A percentile compares a stretch with the other conserved stretches of the same genome.
These are phyloP conservation scores for Paramormyrops kingsleyae DNA, from an alignment of 2,113 vertebrate species.

Conservation along the genomic window DNA sequence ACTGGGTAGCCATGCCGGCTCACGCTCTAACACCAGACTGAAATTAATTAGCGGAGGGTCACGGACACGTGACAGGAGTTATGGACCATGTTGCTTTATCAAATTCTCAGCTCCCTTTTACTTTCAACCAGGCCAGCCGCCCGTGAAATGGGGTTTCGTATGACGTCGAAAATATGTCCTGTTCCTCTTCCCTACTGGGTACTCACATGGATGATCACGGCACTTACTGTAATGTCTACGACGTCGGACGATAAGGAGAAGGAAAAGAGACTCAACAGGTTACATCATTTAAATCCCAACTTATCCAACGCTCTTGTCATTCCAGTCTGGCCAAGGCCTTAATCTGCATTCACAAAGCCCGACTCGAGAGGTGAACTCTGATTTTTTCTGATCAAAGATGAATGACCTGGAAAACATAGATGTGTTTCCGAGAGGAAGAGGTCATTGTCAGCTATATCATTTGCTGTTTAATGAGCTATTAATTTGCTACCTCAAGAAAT, in stretches of 20 bases:
- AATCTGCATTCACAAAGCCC: not conserved
- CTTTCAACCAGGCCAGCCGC: slow-evolving; percentile 56
- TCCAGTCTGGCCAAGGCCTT: not conserved
- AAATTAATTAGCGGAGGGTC: slow-evolving; percentile 64
- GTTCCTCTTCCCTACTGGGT: slow-evolving; percentile 34
- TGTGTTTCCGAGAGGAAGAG: not conserved
- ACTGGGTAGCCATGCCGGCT: not conserved
- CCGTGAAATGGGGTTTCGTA: slow-evolving; percentile 62
- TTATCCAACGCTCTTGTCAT: slow-evolving; percentile 23
- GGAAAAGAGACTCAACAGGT: slow-evolving; percentile 39
- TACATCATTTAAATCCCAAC: slow-evolving; percentile 35
- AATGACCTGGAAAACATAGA: not conserved
- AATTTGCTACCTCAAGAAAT: not conserved
- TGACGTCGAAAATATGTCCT: slow-evolving; percentile 49
- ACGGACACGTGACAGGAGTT: slow-evolving; percentile 61
- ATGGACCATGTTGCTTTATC: slow-evolving; percentile 62
- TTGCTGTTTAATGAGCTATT: not conserved
- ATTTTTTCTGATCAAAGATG: not conserved
- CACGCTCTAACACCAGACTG: slow-evolving; percentile 5
- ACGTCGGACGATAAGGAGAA: slow-evolving; percentile 27
- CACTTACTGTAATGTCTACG: slow-evolving; percentile 54
- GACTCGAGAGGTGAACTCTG: not conserved
- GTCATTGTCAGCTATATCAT: not conserved
- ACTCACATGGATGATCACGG: slow-evolving; percentile 56
- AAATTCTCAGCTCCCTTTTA: slow-evolving; percentile 50